Base-by-base conservation (phyloP, 2,797 vertebrate genomes). In the Sus cebifrons region DNA sequence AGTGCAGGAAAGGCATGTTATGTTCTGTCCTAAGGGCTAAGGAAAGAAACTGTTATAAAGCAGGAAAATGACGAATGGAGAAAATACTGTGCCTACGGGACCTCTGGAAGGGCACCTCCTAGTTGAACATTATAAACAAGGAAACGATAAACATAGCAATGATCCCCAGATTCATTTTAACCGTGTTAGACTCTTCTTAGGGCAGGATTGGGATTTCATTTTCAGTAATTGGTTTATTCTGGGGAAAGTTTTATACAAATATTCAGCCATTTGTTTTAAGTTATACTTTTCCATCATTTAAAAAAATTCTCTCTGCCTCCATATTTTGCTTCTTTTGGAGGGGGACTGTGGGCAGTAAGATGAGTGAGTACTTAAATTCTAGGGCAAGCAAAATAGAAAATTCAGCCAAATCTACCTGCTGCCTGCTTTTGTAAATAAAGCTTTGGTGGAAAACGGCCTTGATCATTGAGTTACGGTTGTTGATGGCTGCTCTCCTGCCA, bases 21-120 rank as follows among this genome's bases (percentile, higher is more conserved):
- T 90, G 73, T 93, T 83, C 21, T 81, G 15, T 95, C 90, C 70
- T 92, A 70, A 77, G 78, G 85, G 93, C 93, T 92, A 85, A 96
- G 85, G 40, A 97, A 91, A 96, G 58, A 95, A 95, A 93, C 90
- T 93, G 21, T 95, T 96, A 88, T 25, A 89, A 84, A 97, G 84
- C 44, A 91, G 49, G 89, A 96, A 89, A 95, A 94, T 83, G 96
- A 86, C 52, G 20, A 94, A 86, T 86, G 82, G 29, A 92, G 90
- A 88, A 96, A 95, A 78, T 78, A 64, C 16, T 15, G 13, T 81
- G 23, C 56, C 73, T 91, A 2, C 70, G 68, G 75, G 93, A 62
- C 79, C 78, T 89, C 56, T 68, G 85, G 70, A 52, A 29, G 88
- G 75, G 54, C 32, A 32, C 36, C 23, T 94, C 27, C 18, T 62